phyloP scores from a whole-genome alignment of 2,113 vertebrate genomes.

The Aegotheles bennettii region DNA sequence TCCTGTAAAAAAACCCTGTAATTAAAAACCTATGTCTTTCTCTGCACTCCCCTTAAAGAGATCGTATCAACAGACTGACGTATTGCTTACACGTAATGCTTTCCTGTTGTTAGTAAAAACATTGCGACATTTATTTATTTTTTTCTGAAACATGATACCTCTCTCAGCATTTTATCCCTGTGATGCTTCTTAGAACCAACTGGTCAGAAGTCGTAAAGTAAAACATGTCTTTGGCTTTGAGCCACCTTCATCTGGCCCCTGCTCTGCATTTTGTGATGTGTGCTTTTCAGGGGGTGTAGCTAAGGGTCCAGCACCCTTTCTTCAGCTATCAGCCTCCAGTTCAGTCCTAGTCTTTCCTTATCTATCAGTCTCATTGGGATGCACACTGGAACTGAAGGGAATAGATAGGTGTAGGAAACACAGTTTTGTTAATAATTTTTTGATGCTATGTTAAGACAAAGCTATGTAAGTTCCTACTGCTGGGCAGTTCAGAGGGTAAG shows the following conservation, averaged over 20 bases:
- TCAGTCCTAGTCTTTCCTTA: not conserved
- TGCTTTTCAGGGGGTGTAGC: not conserved
- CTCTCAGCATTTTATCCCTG: not conserved
- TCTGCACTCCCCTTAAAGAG: not conserved
- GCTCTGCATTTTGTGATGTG: not conserved
- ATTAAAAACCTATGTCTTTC: not conserved
- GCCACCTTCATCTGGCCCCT: not conserved
- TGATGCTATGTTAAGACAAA: not conserved
- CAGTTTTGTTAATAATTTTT: not conserved
- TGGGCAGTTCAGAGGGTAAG: not conserved
- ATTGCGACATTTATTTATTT: constrained; percentile 5
- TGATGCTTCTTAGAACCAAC: not conserved
- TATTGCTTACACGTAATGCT: not conserved
- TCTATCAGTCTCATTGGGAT: not conserved
- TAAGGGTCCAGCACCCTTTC: not conserved
- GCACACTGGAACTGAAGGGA: not conserved
- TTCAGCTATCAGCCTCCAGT: not conserved
- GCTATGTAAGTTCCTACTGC: not conserved
- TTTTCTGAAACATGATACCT: not conserved
- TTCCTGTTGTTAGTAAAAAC: constrained; percentile 30
- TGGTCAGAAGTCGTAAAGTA: not conserved
- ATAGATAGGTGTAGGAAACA: not conserved
- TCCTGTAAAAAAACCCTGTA: constrained; percentile 73
- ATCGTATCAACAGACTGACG: not conserved
- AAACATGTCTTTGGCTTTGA: not conserved